phyloP scores from a whole-genome alignment of 2,113 vertebrate genomes.

The Bettongia penicillata region DNA sequence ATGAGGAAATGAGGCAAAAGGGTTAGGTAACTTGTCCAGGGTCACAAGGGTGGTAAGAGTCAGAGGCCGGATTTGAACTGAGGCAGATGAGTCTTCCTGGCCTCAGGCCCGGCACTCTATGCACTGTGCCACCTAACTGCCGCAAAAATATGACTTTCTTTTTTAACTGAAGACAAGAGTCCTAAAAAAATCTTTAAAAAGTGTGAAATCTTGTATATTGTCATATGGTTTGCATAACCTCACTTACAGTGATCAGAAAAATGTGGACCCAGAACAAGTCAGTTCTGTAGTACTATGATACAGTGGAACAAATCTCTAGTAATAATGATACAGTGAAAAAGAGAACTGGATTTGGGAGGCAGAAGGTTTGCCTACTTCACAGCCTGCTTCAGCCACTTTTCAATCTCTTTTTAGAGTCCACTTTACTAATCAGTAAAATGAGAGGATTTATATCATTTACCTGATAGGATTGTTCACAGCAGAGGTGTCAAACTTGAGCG shows the following conservation, averaged over 20 bases:
- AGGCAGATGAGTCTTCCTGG: too few species aligned
- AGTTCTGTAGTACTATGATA: background rate
- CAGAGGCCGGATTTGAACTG: too few species aligned
- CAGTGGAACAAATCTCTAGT: background rate
- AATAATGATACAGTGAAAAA: background rate
- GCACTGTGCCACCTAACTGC: too few species aligned
- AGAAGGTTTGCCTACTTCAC: background rate
- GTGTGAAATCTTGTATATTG: background rate
- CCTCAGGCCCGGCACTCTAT: too few species aligned
- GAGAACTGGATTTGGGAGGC: background rate
- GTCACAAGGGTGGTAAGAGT: too few species aligned
- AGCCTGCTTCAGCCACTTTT: background rate
- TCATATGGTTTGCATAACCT: background rate
- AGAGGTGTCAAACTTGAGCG: background rate
- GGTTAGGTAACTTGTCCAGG: too few species aligned
- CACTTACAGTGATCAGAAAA: background rate
- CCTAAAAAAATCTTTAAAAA: background rate
- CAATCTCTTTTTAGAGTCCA: background rate
- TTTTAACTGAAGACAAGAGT: background rate
- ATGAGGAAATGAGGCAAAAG: too few species aligned
- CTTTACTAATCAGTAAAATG: background rate
- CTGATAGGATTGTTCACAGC: background rate
- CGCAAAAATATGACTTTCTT: too few species aligned
- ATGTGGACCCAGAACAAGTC: background rate
- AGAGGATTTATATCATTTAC: background rate